Evolutionary conservation across 2,113 vertebrate genomes (phyloP), one percentile per base, ranked within the genome.

Genomic region (Stercorarius parasiticus): DNA sequence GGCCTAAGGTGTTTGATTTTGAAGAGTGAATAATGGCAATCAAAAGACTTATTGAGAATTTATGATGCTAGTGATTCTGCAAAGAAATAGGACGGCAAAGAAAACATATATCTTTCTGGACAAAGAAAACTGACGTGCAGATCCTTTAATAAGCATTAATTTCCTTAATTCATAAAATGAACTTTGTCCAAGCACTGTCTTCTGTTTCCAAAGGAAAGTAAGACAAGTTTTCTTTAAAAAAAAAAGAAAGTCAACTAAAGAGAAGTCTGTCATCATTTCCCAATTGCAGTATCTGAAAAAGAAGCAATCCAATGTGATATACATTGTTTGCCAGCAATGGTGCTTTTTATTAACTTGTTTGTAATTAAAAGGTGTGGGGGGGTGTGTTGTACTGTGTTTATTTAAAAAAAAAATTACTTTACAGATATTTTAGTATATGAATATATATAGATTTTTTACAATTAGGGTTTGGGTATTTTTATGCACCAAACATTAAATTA

Each of bases 401-500:
- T 38, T 73, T 29, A 22, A 13, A 3, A 38, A 79, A 52, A n/a
- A 45, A 18, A 21, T 45, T 87, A 7, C 8, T 92, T 88, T 86
- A 69, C 20, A 45, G 19, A 73, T 9, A 47, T 38, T 36, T 55
- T 45, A 26, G 6, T 53, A 27, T 38, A 43, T 32, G 34, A 42
- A 13, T n/a, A 36, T 36, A 38, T 71, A 26, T 5, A 30, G 6
- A 26, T 71, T 71, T 59, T 40, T 89, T 69, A 86, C 8, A 45
- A 69, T 30, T n/a, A 83, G 11, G 6, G 6, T 67, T 27, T n/a
- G 32, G n/a, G 1, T 10, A 52, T 47, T 95, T 95, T 79, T 40
- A 10, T 74, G 67, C 74, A 88, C n/a, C 58, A 69, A 86, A 56
- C 72, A 86, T 66, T 97, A 90, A 96, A 95, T 96, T 82, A 50